phyloP scores from a whole-genome alignment of 2,113 vertebrate genomes.

The Bettongia penicillata region DNA sequence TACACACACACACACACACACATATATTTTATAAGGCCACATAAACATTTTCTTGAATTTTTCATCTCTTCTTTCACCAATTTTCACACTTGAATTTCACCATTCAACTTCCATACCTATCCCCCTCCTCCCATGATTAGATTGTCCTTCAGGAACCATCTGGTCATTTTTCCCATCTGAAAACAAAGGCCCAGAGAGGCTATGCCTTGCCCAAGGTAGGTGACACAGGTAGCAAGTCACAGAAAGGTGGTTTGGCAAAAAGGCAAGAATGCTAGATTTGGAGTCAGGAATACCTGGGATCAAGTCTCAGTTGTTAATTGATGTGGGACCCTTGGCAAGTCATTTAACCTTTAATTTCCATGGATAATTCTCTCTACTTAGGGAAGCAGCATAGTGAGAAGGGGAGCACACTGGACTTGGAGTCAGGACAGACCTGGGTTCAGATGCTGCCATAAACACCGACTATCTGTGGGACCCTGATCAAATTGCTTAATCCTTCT shows the following conservation, averaged over 20 bases:
- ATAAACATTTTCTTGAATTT: constrained; percentile 44
- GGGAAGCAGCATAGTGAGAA: background rate
- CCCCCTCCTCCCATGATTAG: background rate
- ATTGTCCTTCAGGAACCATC: background rate
- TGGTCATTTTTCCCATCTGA: background rate
- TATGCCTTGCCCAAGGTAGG: background rate
- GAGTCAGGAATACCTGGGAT: no score
- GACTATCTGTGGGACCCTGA: background rate
- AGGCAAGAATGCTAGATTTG: no score
- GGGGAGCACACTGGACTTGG: background rate
- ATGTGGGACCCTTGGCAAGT: background rate
- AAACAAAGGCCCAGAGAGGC: background rate
- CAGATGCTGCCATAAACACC: background rate
- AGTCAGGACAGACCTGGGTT: background rate
- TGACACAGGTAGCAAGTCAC: no score
- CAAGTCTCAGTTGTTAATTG: background rate
- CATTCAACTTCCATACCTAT: background rate
- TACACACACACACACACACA: no score
- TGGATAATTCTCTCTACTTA: background rate
- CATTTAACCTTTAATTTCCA: background rate
- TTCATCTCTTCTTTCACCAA: background rate
- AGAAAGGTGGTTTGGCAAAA: no score
- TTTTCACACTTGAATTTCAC: background rate
- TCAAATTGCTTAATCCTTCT: background rate
- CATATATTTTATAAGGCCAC: constrained; percentile 52